phyloP scores from a whole-genome alignment of 2,113 vertebrate species.

The Barbus barbus region DNA sequence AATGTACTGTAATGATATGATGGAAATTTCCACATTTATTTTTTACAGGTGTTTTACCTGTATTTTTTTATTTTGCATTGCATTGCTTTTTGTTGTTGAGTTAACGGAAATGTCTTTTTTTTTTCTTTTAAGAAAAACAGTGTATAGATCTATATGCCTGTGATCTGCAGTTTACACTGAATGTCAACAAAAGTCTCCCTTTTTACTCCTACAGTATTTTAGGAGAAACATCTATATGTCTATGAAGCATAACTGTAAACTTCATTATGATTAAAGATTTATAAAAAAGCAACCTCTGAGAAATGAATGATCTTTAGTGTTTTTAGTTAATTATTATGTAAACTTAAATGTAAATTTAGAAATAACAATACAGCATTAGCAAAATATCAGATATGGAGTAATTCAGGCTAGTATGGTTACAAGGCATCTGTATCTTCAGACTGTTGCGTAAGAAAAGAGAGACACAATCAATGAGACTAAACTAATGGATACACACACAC shows the following conservation, averaged over 20 bases:
- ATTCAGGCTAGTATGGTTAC: background rate
- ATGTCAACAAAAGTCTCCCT: background rate
- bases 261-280: background rate
- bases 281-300: background rate
- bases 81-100: too few species aligned
- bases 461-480: constrained; percentile 25
- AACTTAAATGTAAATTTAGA: background rate
- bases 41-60: too few species aligned
- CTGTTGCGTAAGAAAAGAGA: background rate
- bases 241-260: background rate
- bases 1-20: too few species aligned
- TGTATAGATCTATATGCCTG: background rate
- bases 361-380: background rate
- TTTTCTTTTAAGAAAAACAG: too few species aligned
- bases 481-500: constrained; percentile 46
- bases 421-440: background rate
- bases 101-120: too few species aligned
- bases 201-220: background rate
- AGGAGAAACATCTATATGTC: background rate
- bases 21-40: too few species aligned
- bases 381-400: background rate
- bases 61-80: too few species aligned
- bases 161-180: background rate
- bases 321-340: background rate
- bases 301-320: background rate